Percentiles rank a stretch among this genome's conserved stretches.
Conservation (phyloP, 35 echinoderm and acorn worm species). For the Diadema setosum region DNA sequence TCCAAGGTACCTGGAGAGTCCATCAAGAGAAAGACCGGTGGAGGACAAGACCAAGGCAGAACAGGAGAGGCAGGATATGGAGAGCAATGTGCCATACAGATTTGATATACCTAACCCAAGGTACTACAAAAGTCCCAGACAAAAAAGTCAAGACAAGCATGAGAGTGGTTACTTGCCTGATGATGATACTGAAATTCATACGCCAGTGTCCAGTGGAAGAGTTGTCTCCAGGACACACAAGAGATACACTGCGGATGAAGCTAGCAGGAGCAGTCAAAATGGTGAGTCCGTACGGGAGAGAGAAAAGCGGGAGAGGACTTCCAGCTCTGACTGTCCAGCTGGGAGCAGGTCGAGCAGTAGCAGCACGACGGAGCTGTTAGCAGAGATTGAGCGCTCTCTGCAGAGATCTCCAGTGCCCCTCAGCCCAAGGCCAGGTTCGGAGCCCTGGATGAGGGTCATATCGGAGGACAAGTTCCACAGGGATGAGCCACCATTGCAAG, state of each 20-base stretch:
- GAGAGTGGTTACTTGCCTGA: not conserved
- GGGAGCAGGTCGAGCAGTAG: constrained; percentile 24
- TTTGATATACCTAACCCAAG: not conserved
- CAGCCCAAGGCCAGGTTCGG: not conserved
- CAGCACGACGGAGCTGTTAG: constrained; percentile 63
- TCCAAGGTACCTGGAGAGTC: constrained; percentile 24
- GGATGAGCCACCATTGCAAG: not conserved
- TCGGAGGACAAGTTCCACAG: not conserved
- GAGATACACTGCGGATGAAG: not conserved
- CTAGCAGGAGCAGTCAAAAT: not conserved
- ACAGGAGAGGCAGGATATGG: not conserved
- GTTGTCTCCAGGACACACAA: too few relatives aligned
- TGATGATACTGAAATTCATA: not conserved
- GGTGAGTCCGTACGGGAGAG: not conserved
- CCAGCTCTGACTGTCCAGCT: not conserved
- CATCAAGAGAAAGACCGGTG: not conserved
- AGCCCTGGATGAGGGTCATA: not conserved
- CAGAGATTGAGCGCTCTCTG: constrained; percentile 63
- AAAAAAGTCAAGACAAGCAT: not conserved
- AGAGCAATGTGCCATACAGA: not conserved
- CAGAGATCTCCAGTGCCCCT: constrained; percentile 60
- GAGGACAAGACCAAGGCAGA: not conserved
- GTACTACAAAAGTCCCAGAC: not conserved
- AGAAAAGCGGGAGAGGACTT: not conserved
- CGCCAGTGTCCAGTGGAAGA: not conserved